phyloP scores from a whole-genome alignment of 2,888 invertebrate genomes.

The Luperina nickerlii region DNA sequence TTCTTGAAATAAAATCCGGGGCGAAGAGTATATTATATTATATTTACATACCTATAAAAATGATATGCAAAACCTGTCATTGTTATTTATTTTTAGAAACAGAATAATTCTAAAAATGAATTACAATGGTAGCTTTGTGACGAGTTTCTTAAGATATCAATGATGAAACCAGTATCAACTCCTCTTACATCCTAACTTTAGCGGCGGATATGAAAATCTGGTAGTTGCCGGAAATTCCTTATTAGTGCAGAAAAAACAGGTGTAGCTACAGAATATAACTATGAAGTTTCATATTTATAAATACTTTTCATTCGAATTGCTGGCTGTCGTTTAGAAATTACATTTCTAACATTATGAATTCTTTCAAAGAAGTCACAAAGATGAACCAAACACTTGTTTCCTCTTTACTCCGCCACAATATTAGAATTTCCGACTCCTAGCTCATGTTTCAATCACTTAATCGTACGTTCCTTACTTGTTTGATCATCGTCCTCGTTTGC shows the following conservation, averaged over 20 bases:
- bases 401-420: conserved; percentile 23
- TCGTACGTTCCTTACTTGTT: conserved; percentile 47
- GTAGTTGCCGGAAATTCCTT: conserved; percentile 17
- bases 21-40: neutral
- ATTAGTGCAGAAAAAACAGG: conserved; percentile 11
- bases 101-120: too few relatives aligned
- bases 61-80: conserved; percentile 34
- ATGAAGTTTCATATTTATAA: neutral
- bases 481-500: conserved; percentile 69
- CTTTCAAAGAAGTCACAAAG: neutral
- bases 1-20: conserved; percentile 41
- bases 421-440: conserved; percentile 26
- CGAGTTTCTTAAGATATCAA: conserved; percentile 19
- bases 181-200: conserved; percentile 9
- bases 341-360: neutral
- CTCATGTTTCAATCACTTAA: conserved; percentile 48
- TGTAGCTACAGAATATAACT: neutral
- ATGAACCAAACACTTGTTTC: conserved; percentile 3
- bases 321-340: neutral
- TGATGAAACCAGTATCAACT: conserved; percentile 30
- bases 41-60: conserved; percentile 40
- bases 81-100: conserved; percentile 19
- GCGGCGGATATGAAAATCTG: conserved; percentile 17
- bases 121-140: neutral
- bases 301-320: neutral